phyloP scores from a whole-genome alignment of 2,888 invertebrate species.

The Amiota communis region DNA sequence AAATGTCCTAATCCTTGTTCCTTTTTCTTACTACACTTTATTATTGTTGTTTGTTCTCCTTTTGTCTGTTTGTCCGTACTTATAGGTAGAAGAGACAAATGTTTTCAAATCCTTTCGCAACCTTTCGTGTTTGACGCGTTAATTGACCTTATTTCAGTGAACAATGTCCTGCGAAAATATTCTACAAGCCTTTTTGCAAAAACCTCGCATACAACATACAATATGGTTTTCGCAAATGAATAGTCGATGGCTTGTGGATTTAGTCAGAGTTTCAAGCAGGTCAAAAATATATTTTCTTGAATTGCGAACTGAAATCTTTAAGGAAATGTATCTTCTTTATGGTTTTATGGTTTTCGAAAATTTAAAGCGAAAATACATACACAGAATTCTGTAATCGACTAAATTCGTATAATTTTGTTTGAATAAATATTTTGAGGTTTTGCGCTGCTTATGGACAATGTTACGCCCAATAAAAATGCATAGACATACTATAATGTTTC shows the following conservation, averaged over 20 bases:
- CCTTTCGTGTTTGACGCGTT: constrained; percentile 34
- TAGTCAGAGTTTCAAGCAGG: constrained; percentile 2
- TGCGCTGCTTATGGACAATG: constrained; percentile 54
- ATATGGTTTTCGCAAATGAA: constrained; percentile 8
- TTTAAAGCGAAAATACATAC: constrained; percentile 33
- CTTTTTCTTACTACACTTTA: constrained; percentile 11
- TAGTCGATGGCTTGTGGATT: background rate
- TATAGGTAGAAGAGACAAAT: constrained; percentile 19
- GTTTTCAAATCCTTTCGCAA: constrained; percentile 59
- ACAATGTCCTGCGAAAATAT: constrained; percentile 27
- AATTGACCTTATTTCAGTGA: constrained; percentile 50
- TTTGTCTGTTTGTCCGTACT: constrained; percentile 10
- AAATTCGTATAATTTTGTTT: no score
- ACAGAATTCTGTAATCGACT: background rate
- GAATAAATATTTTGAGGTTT: constrained; percentile 63
- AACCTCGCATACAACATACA: constrained; percentile 17
- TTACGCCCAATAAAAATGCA: background rate
- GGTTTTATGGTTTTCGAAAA: constrained; percentile 28
- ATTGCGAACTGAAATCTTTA: background rate
- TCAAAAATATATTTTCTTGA: background rate
- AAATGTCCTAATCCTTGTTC: constrained; percentile 47
- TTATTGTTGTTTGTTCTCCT: constrained; percentile 46
- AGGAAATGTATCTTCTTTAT: background rate
- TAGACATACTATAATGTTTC: no score
- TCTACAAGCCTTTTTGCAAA: constrained; percentile 20